Percentiles rank a stretch among this genome's conserved stretches.
These are phyloP conservation scores for Luehdorfia chinensis DNA, from an alignment of 1,140 invertebrate genomes.

Conservation along the genomic window DNA sequence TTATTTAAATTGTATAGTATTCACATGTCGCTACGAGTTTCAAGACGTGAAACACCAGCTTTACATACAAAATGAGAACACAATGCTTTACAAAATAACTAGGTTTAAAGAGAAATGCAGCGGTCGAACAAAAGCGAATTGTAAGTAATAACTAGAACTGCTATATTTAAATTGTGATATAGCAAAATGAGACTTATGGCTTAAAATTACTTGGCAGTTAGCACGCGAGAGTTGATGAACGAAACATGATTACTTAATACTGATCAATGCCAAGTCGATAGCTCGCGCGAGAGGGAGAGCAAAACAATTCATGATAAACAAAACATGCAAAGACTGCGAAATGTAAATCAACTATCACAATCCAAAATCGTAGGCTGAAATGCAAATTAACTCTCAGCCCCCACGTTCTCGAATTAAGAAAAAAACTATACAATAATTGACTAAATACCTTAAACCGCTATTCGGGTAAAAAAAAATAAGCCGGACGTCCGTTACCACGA, in stretches of 20 bases:
- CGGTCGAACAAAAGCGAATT: conserved; percentile 64
- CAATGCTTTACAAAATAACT: conserved; percentile 68
- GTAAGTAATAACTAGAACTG: conserved; percentile 47
- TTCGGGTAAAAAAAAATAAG: conserved; percentile 53
- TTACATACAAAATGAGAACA: conserved; percentile 75
- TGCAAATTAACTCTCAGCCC: conserved; percentile 49
- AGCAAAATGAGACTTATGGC: conserved; percentile 58
- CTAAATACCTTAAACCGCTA: conserved; percentile 72
- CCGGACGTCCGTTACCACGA: conserved; percentile 50
- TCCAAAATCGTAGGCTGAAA: conserved; percentile 34
- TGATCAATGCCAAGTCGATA: conserved; percentile 56
- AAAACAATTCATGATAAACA: conserved; percentile 15
- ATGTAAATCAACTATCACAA: conserved; percentile 43
- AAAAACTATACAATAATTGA: conserved; percentile 72
- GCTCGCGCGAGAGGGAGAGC: conserved; percentile 24
- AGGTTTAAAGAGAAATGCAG: conserved; percentile 70
- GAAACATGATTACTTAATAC: conserved; percentile 50
- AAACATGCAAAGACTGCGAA: conserved; percentile 15
- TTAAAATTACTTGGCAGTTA: conserved; percentile 67
- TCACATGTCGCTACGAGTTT: conserved; percentile 71
- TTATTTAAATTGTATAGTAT: conserved; percentile 77
- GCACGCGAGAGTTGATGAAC: conserved; percentile 30
- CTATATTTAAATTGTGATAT: conserved; percentile 42
- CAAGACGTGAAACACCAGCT: conserved; percentile 66
- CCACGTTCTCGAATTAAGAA: conserved; percentile 38